Evolutionary conservation across 2,797 vertebrate genomes (phyloP), one percentile per base, ranked within the genome.

Genomic region (Poeciliopsis infans): DNA sequence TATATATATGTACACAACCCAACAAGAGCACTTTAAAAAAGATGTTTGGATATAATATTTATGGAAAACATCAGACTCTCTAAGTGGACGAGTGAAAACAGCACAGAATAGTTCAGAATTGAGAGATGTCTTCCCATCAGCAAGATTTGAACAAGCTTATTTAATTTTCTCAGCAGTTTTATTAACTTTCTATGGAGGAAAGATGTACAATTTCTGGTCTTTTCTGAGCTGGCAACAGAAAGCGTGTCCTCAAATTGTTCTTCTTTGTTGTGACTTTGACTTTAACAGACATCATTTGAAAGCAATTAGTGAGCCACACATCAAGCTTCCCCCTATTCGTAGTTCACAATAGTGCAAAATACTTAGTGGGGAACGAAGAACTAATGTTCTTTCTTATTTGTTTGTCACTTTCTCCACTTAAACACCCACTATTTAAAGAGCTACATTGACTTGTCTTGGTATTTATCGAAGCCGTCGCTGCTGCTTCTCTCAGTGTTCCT

Each of bases 241-340:
- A 51, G 2, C 2, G 1, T 73, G 72, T 87, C 53, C 46, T 25
- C 39, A 74, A 83, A 84, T 77, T 73, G 71, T 71, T 69, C 57
- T 23, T 76, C 80, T 84, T 89, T 88, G 43, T 84, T 78, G 51
- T 71, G 68, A 33, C 45, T 74, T 78, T 90, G 83, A 91, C 84
- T 82, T 82, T 85, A 82, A 79, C 72, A 86, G 87, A 87, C 87
- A 88, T 86, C 57, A 69, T 82, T 80, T 82, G 68, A 31, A 43
- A 68, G 86, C 61, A 87, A 86, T 83, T 87, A 81, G 76, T 72
- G 31, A 85, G 74, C 75, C 69, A 72, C 75, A 72, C 68, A 84
- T 59, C 79, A 75, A 45, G 81, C 77, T 84, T 79, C 59, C 71
- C 76, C 79, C 46, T 36, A 66, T 53, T 82, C 74, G 83, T 25